A percentile compares a stretch with the other conserved stretches of the same genome.
phyloP scores from a whole-genome alignment of 2,888 invertebrate species.

The Actias luna region DNA sequence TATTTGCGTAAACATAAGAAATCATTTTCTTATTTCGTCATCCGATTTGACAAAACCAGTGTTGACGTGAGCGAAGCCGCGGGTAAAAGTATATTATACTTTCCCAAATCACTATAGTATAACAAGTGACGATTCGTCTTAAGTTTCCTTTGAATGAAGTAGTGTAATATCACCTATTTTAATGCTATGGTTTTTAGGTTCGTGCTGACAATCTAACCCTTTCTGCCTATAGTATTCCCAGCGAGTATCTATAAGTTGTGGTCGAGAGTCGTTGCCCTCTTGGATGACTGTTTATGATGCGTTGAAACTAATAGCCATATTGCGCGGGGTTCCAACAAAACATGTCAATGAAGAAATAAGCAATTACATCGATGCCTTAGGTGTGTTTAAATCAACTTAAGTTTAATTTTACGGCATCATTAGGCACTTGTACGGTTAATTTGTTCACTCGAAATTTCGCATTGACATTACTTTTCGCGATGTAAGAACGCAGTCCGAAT shows the following conservation, averaged over 20 bases:
- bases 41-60: no score
- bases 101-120: background rate
- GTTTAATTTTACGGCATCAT: background rate
- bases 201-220: background rate
- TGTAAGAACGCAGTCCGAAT: no score
- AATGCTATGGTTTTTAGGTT: background rate
- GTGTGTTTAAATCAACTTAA: conserved; percentile 32
- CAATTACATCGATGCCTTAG: conserved; percentile 54
- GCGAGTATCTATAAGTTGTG: conserved; percentile 50
- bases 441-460: no score
- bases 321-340: conserved; percentile 57
- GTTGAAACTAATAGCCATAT: conserved; percentile 48
- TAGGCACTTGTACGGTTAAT: background rate
- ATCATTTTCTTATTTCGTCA: no score
- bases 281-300: conserved; percentile 64
- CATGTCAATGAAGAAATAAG: conserved; percentile 40
- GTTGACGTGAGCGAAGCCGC: no score
- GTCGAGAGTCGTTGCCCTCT: conserved; percentile 43
- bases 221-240: conserved; percentile 53
- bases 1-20: no score
- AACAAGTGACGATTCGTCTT: no score
- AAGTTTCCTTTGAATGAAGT: background rate
- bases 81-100: no score
- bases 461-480: no score
- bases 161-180: background rate